Conservation (phyloP, 64 coral and sea anemone genomes). For the Cladopsammia gracilis region DNA sequence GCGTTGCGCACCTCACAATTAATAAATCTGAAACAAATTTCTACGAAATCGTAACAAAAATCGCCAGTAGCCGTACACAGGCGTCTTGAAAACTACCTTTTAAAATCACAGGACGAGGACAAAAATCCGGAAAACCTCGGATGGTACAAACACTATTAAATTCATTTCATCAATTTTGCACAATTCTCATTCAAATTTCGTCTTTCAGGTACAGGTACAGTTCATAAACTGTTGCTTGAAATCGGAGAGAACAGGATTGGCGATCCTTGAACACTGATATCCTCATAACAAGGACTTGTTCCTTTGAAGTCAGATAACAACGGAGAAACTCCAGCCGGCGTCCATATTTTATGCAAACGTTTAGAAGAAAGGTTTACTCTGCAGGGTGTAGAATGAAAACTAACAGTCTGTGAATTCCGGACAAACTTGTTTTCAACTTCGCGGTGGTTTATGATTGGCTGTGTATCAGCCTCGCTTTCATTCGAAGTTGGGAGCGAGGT, state of each 20-base stretch:
- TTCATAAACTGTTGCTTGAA: not conserved
- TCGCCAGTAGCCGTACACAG: too few species aligned
- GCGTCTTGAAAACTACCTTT: too few species aligned
- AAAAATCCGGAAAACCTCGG: too few species aligned
- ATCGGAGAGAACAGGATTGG: not conserved
- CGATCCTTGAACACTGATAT: not conserved
- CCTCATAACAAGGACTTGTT: not conserved
- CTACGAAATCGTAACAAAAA: too few species aligned
- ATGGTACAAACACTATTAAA: too few species aligned
- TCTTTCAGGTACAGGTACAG: not conserved
- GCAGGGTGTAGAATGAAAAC: constrained; percentile 13
- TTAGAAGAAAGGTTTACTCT: not conserved
- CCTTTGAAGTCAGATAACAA: not conserved
- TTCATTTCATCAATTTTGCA: too few species aligned
- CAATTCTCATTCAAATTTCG: too few species aligned
- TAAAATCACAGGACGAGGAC: too few species aligned
- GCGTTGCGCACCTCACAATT: too few species aligned
- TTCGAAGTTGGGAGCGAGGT: not conserved
- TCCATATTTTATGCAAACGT: not conserved
- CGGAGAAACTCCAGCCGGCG: not conserved
- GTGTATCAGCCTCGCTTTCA: not conserved
- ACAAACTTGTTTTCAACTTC: constrained; percentile 1
- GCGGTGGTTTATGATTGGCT: too few species aligned
- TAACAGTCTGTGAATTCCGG: not conserved
- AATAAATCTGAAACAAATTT: too few species aligned